Evolutionary conservation across 1,140 invertebrate species (phyloP).

Genomic region (Polyergus mexicanus): DNA sequence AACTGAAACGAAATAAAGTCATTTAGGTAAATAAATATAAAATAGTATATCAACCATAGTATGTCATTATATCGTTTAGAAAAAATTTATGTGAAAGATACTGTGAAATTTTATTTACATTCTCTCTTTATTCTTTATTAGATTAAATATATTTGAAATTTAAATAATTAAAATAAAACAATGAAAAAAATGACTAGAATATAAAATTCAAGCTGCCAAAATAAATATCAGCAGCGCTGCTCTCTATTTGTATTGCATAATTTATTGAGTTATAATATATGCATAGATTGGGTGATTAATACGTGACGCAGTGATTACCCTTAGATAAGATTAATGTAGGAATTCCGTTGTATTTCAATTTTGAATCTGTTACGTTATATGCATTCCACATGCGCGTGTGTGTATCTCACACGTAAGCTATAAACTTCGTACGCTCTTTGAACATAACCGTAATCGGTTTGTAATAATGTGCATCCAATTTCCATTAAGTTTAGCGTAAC

Average conservation of each 20-base stretch:
- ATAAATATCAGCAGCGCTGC: not conserved
- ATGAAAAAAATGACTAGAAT: not conserved
- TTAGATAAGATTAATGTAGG: conserved; percentile 56
- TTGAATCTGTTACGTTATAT: conserved; percentile 22
- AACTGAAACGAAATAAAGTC: not conserved
- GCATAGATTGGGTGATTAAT: not conserved
- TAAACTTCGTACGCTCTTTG: not conserved
- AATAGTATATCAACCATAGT: not conserved
- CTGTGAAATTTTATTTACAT: not conserved
- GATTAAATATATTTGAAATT: not conserved
- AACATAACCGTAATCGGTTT: conserved; percentile 1
- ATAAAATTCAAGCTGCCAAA: not conserved
- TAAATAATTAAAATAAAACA: not conserved
- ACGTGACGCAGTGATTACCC: conserved; percentile 37
- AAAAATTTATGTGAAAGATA: too few species aligned
- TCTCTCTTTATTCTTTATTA: not conserved
- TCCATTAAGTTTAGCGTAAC: not conserved
- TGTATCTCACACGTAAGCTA: not conserved
- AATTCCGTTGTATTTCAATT: conserved; percentile 34
- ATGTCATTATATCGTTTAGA: not conserved
- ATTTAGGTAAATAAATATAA: not conserved
- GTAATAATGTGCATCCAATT: not conserved
- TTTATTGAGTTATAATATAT: not conserved
- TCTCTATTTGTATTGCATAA: not conserved
- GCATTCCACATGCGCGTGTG: conserved; percentile 14